Percentiles rank a stretch among this genome's conserved stretches.
These are phyloP conservation scores for Tethya wilhelma DNA, from an alignment of 37 sponge, comb jelly and placozoan species.

Conservation along the genomic window DNA sequence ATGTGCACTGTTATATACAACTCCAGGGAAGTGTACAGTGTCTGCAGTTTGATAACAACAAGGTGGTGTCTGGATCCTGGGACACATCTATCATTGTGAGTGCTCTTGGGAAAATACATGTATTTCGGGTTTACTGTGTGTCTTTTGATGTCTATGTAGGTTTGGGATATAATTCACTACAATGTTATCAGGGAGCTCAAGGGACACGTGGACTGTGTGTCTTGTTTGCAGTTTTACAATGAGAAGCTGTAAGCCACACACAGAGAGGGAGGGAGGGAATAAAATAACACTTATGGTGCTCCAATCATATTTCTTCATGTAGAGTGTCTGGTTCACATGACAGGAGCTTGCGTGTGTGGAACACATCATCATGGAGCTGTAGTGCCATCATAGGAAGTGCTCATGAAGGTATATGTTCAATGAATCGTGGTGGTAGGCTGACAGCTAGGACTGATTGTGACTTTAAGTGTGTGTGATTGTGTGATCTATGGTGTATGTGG, in stretches of 20 bases:
- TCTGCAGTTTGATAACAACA: constrained; percentile 78
- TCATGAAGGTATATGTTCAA: constrained; percentile 44
- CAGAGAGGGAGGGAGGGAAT: background rate
- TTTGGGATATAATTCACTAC: constrained; percentile 79
- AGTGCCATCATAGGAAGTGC: constrained; percentile 52
- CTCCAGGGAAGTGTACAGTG: constrained; percentile 86
- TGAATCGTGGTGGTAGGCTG: background rate
- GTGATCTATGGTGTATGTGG: no score
- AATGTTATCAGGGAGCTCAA: constrained; percentile 25
- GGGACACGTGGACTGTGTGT: constrained; percentile 78
- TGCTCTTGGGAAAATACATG: background rate
- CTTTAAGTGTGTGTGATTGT: no score
- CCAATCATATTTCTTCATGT: background rate
- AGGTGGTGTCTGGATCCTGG: constrained; percentile 85
- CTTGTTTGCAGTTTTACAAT: constrained; percentile 65
- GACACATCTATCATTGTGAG: constrained; percentile 79
- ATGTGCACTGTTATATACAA: background rate
- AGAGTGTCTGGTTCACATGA: constrained; percentile 88
- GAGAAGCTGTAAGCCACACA: constrained; percentile 50
- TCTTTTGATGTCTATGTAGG: constrained; percentile 23
- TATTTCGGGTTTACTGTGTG: background rate
- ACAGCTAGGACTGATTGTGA: background rate
- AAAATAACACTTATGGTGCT: background rate
- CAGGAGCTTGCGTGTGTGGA: constrained; percentile 77
- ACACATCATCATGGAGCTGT: constrained; percentile 55